Evolutionary conservation across 2,888 invertebrate genomes (phyloP).

Genomic region (Saturnia japonica): DNA sequence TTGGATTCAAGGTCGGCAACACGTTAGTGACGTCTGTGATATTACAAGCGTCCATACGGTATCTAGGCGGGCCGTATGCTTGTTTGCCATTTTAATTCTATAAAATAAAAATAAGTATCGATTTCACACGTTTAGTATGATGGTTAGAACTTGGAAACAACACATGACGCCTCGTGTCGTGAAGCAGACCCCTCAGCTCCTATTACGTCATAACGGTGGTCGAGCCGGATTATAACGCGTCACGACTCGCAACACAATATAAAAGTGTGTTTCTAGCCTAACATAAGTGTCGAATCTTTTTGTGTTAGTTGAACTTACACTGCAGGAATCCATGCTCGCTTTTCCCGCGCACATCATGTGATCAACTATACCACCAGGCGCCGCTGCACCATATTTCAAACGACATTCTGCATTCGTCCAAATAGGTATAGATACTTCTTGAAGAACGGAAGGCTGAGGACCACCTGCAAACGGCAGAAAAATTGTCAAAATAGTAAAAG

Average conservation of each 20-base stretch:
- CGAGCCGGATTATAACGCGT: no score
- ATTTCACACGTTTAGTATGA: no score
- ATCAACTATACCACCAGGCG: conserved; percentile 94
- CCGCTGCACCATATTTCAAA: conserved; percentile 90
- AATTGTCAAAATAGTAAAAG: conserved; percentile 6
- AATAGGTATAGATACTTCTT: conserved; percentile 92
- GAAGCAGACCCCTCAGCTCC: neutral
- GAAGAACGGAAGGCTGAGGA: conserved; percentile 89
- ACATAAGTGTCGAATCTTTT: neutral
- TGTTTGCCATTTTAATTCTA: no score
- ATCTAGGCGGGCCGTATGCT: no score
- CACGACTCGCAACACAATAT: no score
- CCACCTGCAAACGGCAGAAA: conserved; percentile 81
- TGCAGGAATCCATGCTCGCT: conserved; percentile 93
- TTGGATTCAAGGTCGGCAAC: no score
- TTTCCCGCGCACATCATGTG: conserved; percentile 94
- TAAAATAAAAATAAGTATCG: no score
- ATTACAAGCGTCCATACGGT: no score
- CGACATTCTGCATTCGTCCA: conserved; percentile 91
- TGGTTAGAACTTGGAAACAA: no score
- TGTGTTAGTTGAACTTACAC: conserved; percentile 82
- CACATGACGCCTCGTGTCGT: neutral
- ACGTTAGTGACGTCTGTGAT: no score
- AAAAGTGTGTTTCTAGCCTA: neutral
- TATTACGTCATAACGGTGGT: neutral